A percentile compares a stretch with the other conserved stretches of the same genome.
Evolutionary conservation across 2,888 invertebrate genomes (phyloP).

Genomic region (Adelphocoris suturalis): DNA sequence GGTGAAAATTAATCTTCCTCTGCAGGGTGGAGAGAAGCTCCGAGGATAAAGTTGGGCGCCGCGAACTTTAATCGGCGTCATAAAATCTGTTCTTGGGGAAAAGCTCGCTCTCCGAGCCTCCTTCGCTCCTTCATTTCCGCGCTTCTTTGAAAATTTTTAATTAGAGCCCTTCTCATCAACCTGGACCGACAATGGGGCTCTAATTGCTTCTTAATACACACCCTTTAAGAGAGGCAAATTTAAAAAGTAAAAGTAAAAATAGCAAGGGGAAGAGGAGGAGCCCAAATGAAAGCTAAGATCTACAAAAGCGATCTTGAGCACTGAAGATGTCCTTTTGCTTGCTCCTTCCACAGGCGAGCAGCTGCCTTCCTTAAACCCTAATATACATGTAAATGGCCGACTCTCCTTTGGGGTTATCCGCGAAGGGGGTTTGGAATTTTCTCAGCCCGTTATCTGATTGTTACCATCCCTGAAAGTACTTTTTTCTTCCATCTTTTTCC

Average conservation of each 20-base stretch:
- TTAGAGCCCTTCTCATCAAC: slow-evolving; percentile 57
- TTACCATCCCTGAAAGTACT: slow-evolving; percentile 45
- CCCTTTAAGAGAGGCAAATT: slow-evolving; percentile 37
- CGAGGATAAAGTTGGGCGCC: not conserved
- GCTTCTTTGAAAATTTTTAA: slow-evolving; percentile 64
- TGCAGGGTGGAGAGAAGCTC: slow-evolving; percentile 18
- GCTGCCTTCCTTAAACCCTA: slow-evolving; percentile 57
- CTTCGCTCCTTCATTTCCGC: slow-evolving; percentile 61
- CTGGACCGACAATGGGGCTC: slow-evolving; percentile 54
- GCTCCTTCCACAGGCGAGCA: slow-evolving; percentile 41
- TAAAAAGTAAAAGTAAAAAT: not conserved
- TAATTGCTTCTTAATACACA: slow-evolving; percentile 65
- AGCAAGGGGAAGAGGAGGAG: not conserved
- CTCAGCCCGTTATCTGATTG: slow-evolving; percentile 61
- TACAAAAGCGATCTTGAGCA: slow-evolving; percentile 54
- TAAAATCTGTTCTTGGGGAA: slow-evolving; percentile 57
- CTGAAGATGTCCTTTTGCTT: slow-evolving; percentile 38
- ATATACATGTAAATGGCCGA: slow-evolving; percentile 63
- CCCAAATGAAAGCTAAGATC: slow-evolving; percentile 52
- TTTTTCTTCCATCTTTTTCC: slow-evolving; percentile 44
- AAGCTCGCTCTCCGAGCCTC: slow-evolving; percentile 36
- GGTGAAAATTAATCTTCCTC: slow-evolving; percentile 60
- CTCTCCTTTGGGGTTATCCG: slow-evolving; percentile 59
- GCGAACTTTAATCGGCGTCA: slow-evolving; percentile 65
- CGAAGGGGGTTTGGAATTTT: slow-evolving; percentile 55